Conservation (phyloP, 2,888 invertebrate genomes). For the Tethea ocularis region DNA sequence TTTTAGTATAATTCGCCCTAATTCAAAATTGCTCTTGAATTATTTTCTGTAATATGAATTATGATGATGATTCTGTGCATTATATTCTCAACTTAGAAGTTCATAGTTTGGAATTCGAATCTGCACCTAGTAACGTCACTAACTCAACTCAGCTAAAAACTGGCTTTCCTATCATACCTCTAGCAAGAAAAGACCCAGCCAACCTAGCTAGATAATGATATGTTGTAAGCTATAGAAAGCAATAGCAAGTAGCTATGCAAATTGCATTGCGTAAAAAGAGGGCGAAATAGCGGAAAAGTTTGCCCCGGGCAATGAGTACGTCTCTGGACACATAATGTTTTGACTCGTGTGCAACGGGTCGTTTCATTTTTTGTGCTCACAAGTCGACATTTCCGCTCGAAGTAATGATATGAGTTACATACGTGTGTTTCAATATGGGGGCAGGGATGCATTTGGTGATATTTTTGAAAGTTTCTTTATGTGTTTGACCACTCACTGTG, state of each 20-base stretch:
- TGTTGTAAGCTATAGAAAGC: not conserved
- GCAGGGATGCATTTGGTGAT: not conserved
- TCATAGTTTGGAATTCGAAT: not conserved
- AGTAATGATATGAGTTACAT: conserved; percentile 35
- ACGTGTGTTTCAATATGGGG: conserved; percentile 11
- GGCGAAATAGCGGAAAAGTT: not conserved
- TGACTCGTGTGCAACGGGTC: conserved; percentile 47
- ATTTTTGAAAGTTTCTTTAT: too few species aligned
- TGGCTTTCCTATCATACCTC: not conserved
- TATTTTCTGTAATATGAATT: too few species aligned
- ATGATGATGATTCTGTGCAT: too few species aligned
- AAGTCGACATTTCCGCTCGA: conserved; percentile 46
- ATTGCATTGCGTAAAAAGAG: not conserved
- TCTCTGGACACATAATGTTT: conserved; percentile 34
- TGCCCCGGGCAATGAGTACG: not conserved
- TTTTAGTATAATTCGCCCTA: too few species aligned
- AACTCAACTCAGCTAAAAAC: not conserved
- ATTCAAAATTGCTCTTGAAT: too few species aligned
- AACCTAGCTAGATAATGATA: not conserved
- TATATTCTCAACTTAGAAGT: too few species aligned
- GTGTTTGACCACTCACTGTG: too few species aligned
- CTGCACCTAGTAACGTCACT: not conserved
- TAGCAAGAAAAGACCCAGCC: not conserved
- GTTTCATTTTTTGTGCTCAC: conserved; percentile 48
- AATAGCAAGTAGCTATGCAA: conserved; percentile 3